Evolutionary conservation across 2,113 vertebrate species (phyloP).

Genomic region (Syngnathus scovelli): DNA sequence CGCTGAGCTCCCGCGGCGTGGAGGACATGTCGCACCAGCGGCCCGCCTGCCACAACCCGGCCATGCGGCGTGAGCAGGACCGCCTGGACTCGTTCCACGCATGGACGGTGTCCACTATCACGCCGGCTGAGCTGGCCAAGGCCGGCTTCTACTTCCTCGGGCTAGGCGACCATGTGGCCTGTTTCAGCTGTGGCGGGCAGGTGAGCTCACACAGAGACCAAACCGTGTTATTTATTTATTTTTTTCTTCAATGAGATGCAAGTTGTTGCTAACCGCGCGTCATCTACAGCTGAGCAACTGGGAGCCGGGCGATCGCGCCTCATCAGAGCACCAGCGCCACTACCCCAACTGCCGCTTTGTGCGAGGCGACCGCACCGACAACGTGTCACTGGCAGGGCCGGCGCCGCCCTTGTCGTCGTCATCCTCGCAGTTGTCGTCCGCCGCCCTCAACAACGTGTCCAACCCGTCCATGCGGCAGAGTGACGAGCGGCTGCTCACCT

Average conservation of each 20-base stretch:
- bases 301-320: slow-evolving; percentile 91
- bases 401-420: slow-evolving; percentile 18
- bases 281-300: slow-evolving; percentile 81
- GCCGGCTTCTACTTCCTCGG: slow-evolving; percentile 94
- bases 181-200: slow-evolving; percentile 88
- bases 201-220: slow-evolving; percentile 15
- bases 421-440: slow-evolving; percentile 36
- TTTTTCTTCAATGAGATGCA: too few relatives aligned
- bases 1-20: slow-evolving; percentile 69
- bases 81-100: slow-evolving; percentile 80
- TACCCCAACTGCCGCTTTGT: slow-evolving; percentile 89
- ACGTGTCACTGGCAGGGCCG: slow-evolving; percentile 63
- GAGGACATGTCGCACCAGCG: slow-evolving; percentile 77
- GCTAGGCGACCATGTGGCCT: slow-evolving; percentile 85
- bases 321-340: slow-evolving; percentile 88
- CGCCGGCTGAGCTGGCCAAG: slow-evolving; percentile 83
- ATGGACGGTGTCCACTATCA: slow-evolving; percentile 81
- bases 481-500: slow-evolving; percentile 82
- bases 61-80: slow-evolving; percentile 86
- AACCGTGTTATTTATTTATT: too few relatives aligned
- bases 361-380: slow-evolving; percentile 73
- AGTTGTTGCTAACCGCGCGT: not conserved
- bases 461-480: slow-evolving; percentile 90
- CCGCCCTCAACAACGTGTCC: slow-evolving; percentile 77
- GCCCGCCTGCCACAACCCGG: slow-evolving; percentile 68